Evolutionary conservation across 2,113 vertebrate genomes (phyloP).

Genomic region (Triplophysa siluroides): DNA sequence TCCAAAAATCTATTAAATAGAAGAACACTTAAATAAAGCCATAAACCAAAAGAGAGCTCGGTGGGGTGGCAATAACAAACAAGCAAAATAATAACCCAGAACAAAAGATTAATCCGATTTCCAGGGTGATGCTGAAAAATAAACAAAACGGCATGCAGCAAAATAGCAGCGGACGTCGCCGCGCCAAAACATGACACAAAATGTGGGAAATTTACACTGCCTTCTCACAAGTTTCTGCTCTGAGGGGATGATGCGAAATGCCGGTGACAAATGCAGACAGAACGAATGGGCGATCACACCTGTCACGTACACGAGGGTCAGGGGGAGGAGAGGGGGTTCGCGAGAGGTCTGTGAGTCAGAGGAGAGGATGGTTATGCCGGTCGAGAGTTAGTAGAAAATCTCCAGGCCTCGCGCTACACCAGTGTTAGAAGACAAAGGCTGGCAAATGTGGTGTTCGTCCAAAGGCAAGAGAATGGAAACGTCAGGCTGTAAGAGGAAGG

Average conservation of each 20-base stretch:
- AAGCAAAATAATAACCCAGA: slow-evolving; percentile 18
- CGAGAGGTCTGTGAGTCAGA: slow-evolving; percentile 51
- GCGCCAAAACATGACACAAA: slow-evolving; percentile 47
- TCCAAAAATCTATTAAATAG: not conserved
- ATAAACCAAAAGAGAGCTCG: not conserved
- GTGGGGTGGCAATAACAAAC: slow-evolving; percentile 32
- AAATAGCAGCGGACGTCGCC: slow-evolving; percentile 63
- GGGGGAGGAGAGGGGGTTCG: slow-evolving; percentile 69
- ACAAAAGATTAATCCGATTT: slow-evolving; percentile 17
- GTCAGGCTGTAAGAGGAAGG: slow-evolving; percentile 79
- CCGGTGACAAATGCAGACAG: slow-evolving; percentile 55
- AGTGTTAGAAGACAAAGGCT: slow-evolving; percentile 81
- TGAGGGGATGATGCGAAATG: slow-evolving; percentile 63
- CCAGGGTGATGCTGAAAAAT: not conserved
- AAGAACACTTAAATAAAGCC: not conserved
- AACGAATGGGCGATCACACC: slow-evolving; percentile 72
- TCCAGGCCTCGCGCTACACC: slow-evolving; percentile 80
- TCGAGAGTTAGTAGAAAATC: slow-evolving; percentile 82
- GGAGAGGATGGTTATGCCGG: slow-evolving; percentile 60
- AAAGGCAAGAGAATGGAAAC: slow-evolving; percentile 80
- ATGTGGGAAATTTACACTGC: slow-evolving; percentile 64
- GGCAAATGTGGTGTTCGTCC: slow-evolving; percentile 80
- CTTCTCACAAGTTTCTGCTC: slow-evolving; percentile 68
- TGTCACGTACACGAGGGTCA: slow-evolving; percentile 74
- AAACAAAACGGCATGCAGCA: slow-evolving; percentile 22